These are phyloP conservation scores for Zaprionus ornatus DNA, from an alignment of 1,140 invertebrate genomes.

Conservation along the genomic window DNA sequence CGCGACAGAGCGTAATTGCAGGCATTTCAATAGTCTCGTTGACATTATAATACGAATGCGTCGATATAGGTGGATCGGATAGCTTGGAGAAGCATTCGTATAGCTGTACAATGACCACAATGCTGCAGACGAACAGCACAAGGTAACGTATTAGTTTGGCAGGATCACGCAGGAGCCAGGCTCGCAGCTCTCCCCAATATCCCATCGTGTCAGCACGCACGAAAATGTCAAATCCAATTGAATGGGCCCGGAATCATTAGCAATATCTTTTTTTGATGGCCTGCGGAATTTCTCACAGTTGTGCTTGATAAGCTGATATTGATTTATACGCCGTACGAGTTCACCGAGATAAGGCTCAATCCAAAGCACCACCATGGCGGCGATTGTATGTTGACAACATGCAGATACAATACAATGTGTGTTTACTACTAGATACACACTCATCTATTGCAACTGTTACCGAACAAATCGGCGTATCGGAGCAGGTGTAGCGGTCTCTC, in stretches of 20 bases:
- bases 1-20: conserved; percentile 86
- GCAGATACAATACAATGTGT: conserved; percentile 30
- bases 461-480: conserved; percentile 36
- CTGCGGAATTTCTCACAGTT: conserved; percentile 66
- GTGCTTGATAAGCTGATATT: conserved; percentile 72
- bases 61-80: conserved; percentile 86
- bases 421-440: conserved; percentile 14
- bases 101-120: conserved; percentile 84
- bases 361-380: not conserved
- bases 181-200: conserved; percentile 72
- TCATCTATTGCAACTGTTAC: conserved; percentile 37
- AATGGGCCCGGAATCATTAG: conserved; percentile 3
- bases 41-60: conserved; percentile 86
- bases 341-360: conserved; percentile 1
- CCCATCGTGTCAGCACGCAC: conserved; percentile 54
- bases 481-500: conserved; percentile 20
- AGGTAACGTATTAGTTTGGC: conserved; percentile 79
- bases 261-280: conserved; percentile 45
- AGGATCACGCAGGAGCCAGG: conserved; percentile 75
- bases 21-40: conserved; percentile 87
- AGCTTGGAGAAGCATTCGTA: conserved; percentile 86
- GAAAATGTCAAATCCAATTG: conserved; percentile 63
- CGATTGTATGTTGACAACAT: not conserved
- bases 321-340: conserved; percentile 55
- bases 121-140: conserved; percentile 73